Base-by-base conservation (phyloP, 2,797 vertebrate genomes). In the Dicrostonyx torquatus region DNA sequence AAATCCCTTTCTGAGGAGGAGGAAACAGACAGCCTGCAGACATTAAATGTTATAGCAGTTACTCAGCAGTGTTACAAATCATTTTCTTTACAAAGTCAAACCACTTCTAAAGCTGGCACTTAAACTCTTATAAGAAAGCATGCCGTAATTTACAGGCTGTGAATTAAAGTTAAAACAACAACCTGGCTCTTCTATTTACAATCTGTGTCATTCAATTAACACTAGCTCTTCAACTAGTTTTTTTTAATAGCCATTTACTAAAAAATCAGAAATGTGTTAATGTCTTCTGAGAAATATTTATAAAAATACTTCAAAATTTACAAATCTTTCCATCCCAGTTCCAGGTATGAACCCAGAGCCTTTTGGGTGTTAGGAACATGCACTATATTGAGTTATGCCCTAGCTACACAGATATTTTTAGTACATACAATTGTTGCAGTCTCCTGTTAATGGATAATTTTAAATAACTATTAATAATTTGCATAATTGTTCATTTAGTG, bases 1-100 rank as follows among this genome's bases (percentile, higher is more conserved):
- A 31, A 64, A 79, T 40, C 53, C 86, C 80, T 60, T 91, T 91
- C 76, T 60, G 76, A 93, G 94, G 90, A 92, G 90, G 24, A 31
- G 43, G 40, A 58, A 90, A 83, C 20, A 95, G 50, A 79, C 34
- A 88, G 26, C 34, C 43, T 91, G 6, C 0, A 40, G 37, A 88
- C 4, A 76, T 58, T 90, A 95, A 10, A 48, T 34, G 6, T 82
- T 82, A 37, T 1, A 80, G 6, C 17, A 34, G n/a, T 31, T 95
- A n/a, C 70, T 90, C 50, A 89, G 29, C 34, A 83, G 72, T 78
- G 55, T 62, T 83, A 87, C 6, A 24, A 95, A 79, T 88, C 64
- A 64, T 91, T 95, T 92, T 95, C 72, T 95, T 88, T 91, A 92
- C 58, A 84, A 72, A 94, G 76, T 80, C 77, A 91, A 92, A 93